Evolutionary conservation across 2,113 vertebrate genomes (phyloP), one percentile per base, ranked within the genome.

Genomic region (Nycticebus coucang): DNA sequence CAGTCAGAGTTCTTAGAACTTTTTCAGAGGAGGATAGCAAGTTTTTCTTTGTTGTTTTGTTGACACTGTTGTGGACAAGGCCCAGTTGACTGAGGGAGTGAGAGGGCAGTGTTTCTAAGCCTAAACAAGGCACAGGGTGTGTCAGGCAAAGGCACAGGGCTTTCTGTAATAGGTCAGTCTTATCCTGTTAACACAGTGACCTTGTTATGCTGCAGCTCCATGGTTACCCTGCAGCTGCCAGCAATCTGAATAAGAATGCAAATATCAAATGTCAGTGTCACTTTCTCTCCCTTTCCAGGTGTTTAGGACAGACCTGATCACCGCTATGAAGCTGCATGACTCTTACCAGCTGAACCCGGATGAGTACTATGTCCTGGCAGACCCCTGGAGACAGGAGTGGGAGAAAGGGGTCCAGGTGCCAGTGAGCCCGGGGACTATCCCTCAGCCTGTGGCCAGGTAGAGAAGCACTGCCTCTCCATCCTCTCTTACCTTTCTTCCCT

Each of bases 351-450:
- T 99, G 97, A 99, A 98, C 98, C 98, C 99, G 0, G 99, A 99
- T 77, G 99, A 99, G 71, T 99, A 99, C 98, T 99, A 99, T 80
- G 98, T 99, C 96, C 98, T 99, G 90, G 99, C 99, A 7, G 99
- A 99, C 95, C 98, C 99, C 62, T 99, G 99, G 99, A 99, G 99
- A 94, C 99, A 99, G 98, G 99, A 99, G 95, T 99, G 99, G 99
- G 99, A 99, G 98, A 99, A 99, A 96, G 99, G 99, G 3, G 99
- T 99, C 91, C 99, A 99, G 98, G 99, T 99, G 89, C 99, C 99
- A 3, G 99, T 99, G 98, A 99, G 99, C 98, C 99, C 99, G 0
- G 99, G 99, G 96, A 99, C 99, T 98, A 99, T 99, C 96, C 99
- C 99, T 1, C 98, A 99, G 97, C 99, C 99, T 0, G 98, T 98